phyloP scores from a whole-genome alignment of 2,113 vertebrate genomes.

The Semnornis frantzii region DNA sequence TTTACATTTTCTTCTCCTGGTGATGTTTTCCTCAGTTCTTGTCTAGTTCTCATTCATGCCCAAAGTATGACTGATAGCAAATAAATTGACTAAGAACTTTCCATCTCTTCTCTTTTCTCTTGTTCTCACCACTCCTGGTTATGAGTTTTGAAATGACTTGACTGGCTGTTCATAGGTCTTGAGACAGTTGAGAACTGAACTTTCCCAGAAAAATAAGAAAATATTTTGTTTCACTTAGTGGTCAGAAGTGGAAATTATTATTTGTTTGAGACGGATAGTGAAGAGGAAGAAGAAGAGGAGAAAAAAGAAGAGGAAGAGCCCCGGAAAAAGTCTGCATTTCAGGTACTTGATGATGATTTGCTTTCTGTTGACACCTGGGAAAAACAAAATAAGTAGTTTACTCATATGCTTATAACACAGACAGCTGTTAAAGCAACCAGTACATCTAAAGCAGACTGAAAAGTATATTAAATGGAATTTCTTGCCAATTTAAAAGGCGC shows the following conservation, averaged over 20 bases:
- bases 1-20: neutral
- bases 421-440: neutral
- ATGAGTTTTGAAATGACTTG: constrained; percentile 17
- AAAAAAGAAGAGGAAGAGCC: constrained; percentile 90
- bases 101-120: constrained; percentile 33
- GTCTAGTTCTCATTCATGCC: neutral
- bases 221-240: constrained; percentile 89
- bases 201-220: constrained; percentile 71
- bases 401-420: neutral
- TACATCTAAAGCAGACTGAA: neutral
- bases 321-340: constrained; percentile 92
- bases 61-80: neutral
- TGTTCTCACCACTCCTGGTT: constrained; percentile 6
- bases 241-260: constrained; percentile 99
- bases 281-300: constrained; percentile 94
- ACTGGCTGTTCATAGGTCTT: constrained; percentile 1
- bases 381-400: neutral
- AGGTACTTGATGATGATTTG: constrained; percentile 76
- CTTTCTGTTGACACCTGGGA: neutral
- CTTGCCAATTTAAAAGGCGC: neutral
- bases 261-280: constrained; percentile 99
- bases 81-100: constrained; percentile 11
- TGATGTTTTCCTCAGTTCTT: neutral
- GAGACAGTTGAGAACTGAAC: constrained; percentile 34
- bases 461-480: neutral